Evolutionary conservation across 2,113 vertebrate genomes (phyloP).

Genomic region (Cepphus grylle): DNA sequence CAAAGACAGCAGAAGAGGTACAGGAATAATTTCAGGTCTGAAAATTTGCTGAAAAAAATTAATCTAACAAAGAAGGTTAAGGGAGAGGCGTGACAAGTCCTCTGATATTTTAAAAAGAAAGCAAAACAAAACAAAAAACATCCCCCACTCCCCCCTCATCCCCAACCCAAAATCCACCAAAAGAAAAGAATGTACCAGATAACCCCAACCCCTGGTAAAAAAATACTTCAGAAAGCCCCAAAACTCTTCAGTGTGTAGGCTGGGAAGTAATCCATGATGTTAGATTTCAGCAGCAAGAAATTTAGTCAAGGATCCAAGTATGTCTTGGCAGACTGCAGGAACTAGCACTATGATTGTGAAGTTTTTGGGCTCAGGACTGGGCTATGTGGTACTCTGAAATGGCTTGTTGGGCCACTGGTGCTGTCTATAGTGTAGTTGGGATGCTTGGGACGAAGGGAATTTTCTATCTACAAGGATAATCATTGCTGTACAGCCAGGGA

Average conservation of each 20-base stretch:
- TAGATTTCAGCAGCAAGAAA: not conserved
- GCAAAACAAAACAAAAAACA: not conserved
- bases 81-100: not conserved
- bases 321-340: not conserved
- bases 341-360: not conserved
- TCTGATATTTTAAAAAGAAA: not conserved
- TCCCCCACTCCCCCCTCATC: fast-evolving
- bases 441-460: not conserved
- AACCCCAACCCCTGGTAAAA: not conserved
- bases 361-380: not conserved
- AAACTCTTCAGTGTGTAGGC: not conserved
- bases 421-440: not conserved
- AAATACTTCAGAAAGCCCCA: not conserved
- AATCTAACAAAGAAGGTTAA: not conserved
- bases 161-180: not conserved
- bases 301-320: not conserved
- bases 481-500: not conserved
- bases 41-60: not conserved
- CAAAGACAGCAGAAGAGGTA: not conserved
- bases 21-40: not conserved
- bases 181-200: not conserved
- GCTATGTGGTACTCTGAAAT: not conserved
- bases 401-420: not conserved
- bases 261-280: not conserved
- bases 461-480: not conserved